Evolutionary conservation across 92 coral and sea anemone species (phyloP), one percentile per base, ranked within the genome.

Genomic region (Porites lobata): DNA sequence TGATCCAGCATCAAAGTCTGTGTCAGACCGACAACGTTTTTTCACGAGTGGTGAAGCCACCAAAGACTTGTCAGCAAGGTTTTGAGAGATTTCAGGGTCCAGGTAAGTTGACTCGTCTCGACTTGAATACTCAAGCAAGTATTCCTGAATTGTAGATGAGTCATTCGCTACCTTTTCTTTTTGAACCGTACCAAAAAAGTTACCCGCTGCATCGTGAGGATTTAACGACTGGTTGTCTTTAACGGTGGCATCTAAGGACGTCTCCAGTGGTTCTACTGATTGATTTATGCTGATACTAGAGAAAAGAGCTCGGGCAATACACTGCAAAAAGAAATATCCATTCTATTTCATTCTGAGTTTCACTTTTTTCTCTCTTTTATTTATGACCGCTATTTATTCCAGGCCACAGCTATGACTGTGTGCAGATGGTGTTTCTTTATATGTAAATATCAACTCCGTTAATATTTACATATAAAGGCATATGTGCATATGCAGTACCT

Each of bases 221-320:
- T 69, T 58, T 58, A 70, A 69, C 7, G 76, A 20, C 21, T 62
- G 79, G 4, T 50, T 12, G 18, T 13, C 22, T 15, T 72, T 50
- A 4, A 58, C n/a, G 74, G 14, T 53, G 12, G 50, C 64, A 15
- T 84, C 87, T 18, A 74, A 4, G 10, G 87, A 74, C 14, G 63
- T 50, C 51, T 73, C 79, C 51, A 64, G 47, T 1, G 72, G 72
- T 7, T 84, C 80, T 13, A 50, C 10, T 24, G 87, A 84, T 43
- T 51, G 65, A 65, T 74, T 63, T 8, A 24, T 24, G 8, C 64
- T 1, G 18, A 75, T 24, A 3, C 69, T 69, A 21, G 77, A 77
- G 17, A 85, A 85, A 32, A 85, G 61, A 17, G 67, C 84, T 51
- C 89, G 76, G 50, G 77, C 89, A 17, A 84, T 84, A 51, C 87